phyloP scores from a whole-genome alignment of 1,140 invertebrate genomes.

The Glomeris maerens region DNA sequence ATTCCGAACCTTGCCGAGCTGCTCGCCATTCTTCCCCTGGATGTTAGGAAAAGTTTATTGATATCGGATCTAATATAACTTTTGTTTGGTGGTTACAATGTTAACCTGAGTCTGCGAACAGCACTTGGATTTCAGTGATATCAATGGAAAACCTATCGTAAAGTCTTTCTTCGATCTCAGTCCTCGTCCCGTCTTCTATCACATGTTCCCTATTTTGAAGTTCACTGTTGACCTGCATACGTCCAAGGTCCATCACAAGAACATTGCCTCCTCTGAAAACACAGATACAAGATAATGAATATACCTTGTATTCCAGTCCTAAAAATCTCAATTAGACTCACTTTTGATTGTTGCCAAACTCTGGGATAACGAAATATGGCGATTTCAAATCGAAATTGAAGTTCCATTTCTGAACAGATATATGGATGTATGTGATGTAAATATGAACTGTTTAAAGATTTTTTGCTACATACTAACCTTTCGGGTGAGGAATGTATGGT shows the following conservation, averaged over 20 bases:
- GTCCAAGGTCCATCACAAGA: constrained; percentile 55
- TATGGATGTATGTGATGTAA: constrained; percentile 43
- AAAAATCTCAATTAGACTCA: constrained; percentile 30
- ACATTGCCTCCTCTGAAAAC: constrained; percentile 50
- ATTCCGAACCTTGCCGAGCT: constrained; percentile 49
- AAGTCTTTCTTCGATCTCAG: constrained; percentile 63
- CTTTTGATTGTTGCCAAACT: constrained; percentile 59
- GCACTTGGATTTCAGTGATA: constrained; percentile 48
- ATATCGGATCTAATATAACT: neutral
- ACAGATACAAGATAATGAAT: constrained; percentile 9
- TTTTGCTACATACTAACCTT: constrained; percentile 27
- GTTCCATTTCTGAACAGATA: too few relatives aligned
- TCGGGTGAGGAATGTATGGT: too few relatives aligned
- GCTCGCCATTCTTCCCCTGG: constrained; percentile 58
- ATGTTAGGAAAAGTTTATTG: too few relatives aligned
- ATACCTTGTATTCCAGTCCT: neutral
- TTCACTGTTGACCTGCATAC: constrained; percentile 53
- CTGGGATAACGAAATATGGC: constrained; percentile 61
- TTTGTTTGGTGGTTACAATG: neutral
- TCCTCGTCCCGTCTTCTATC: constrained; percentile 59
- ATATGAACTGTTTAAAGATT: constrained; percentile 30
- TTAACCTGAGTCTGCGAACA: constrained; percentile 35
- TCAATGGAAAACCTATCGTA: constrained; percentile 62
- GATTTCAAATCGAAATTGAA: constrained; percentile 62
- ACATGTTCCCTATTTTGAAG: constrained; percentile 47